Evolutionary conservation across 2,888 invertebrate genomes (phyloP), one percentile per base, ranked within the genome.

Genomic region (Conchocele bisecta): DNA sequence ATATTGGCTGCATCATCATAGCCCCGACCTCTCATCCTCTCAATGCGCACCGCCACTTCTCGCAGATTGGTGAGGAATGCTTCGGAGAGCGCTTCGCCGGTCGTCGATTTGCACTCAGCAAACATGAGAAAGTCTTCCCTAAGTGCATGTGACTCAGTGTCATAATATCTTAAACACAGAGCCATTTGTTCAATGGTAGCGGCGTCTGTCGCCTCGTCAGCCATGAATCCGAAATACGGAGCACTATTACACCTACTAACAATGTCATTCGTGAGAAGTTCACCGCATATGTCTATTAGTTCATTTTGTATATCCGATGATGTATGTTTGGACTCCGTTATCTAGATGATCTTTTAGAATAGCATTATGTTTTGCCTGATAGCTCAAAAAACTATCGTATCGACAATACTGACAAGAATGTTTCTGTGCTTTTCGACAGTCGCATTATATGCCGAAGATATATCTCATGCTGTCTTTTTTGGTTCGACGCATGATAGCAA

Each of bases 161-260:
- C 58, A 31, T 35, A 66, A 33, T 44, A 68, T 13, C 68, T 35
- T 39, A 61, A 20, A 33, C 50, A 56, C 9, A 61, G 20, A 0
- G 61, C 48, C 56, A 69, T 61, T 41, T 69, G 50, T 39, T 63
- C 63, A 31, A 69, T 69, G 2, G 69, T 69, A 7, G 61, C 11
- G 6, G 54, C 53, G 24, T 63, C 53, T 20, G 53, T 63, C 15
- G 61, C 61, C 33, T 63, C 61, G 29, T 63, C 53, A n/a, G 61
- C 61, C 6, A 63, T 63, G 22, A 63, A 53, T 3, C 61, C 53
- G 26, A 53, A 63, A 26, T 24, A 60, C n/a, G 50, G 53, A 3
- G 42, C 31, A n/a, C n/a, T 17, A n/a, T 63, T 63, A 26, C 61
- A 63, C 3, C 22, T 13, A 4, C 33, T 17, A 2, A 63, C 53